Conservation (phyloP, 2,888 invertebrate genomes). For the Caradrina clavipalpis region DNA sequence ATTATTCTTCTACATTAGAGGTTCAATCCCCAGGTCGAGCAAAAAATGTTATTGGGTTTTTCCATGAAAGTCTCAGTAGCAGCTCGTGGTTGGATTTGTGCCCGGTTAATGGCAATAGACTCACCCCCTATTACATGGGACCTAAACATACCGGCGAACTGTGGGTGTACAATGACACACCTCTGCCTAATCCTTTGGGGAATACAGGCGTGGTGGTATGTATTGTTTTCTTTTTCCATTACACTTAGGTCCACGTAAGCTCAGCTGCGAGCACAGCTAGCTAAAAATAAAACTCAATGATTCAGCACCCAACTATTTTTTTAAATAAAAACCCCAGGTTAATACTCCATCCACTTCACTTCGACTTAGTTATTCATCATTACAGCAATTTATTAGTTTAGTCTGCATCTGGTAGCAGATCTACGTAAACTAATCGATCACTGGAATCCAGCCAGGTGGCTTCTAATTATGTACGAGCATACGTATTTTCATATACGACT, state of each 20-base stretch:
- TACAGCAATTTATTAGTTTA: conserved; percentile 52
- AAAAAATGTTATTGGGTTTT: too few species aligned
- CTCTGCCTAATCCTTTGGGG: too few species aligned
- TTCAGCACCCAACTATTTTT: conserved; percentile 19
- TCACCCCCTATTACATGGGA: too few species aligned
- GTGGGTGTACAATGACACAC: too few species aligned
- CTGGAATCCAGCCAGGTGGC: conserved; percentile 33
- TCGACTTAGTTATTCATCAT: conserved; percentile 17
- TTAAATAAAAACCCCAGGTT: conserved; percentile 12
- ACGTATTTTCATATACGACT: conserved; percentile 14
- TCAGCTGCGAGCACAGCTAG: neutral
- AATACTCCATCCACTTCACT: neutral
- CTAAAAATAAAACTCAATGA: conserved; percentile 2
- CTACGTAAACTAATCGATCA: conserved; percentile 31
- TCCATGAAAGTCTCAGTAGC: too few species aligned
- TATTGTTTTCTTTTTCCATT: too few species aligned
- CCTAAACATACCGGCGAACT: too few species aligned
- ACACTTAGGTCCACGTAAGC: neutral
- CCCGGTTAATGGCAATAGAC: too few species aligned
- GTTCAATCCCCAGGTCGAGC: too few species aligned
- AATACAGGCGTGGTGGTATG: too few species aligned
- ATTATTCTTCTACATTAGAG: too few species aligned
- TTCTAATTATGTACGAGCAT: conserved; percentile 36
- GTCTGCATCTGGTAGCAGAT: conserved; percentile 23
- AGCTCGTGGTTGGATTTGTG: too few species aligned